Percentiles rank a stretch among this genome's conserved stretches.
Evolutionary conservation across 2,888 invertebrate genomes (phyloP).

Genomic region (Polydrusus pterygomalis): DNA sequence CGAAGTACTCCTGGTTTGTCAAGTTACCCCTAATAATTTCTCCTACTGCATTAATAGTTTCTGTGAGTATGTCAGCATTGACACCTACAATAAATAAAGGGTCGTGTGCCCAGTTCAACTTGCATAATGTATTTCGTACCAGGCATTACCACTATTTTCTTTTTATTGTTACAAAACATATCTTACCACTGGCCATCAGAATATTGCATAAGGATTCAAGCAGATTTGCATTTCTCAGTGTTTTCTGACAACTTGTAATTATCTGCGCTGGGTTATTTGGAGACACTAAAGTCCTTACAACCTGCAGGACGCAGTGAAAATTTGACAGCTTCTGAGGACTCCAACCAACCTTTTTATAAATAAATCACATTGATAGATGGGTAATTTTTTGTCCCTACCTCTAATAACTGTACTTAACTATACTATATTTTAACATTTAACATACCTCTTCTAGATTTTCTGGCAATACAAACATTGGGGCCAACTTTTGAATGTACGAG

Average conservation of each 20-base stretch:
- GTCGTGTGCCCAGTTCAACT: too few relatives aligned
- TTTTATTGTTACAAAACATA: slow-evolving; percentile 8
- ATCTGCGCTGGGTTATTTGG: slow-evolving; percentile 93
- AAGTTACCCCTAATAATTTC: slow-evolving; percentile 92
- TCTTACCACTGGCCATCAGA: slow-evolving; percentile 90
- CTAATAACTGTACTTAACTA: not conserved
- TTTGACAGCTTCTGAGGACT: slow-evolving; percentile 96
- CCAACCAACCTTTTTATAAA: slow-evolving; percentile 78
- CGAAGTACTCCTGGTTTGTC: slow-evolving; percentile 93
- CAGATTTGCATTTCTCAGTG: slow-evolving; percentile 89
- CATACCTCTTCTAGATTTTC: slow-evolving; percentile 79
- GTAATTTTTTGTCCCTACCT: not conserved
- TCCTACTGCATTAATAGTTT: slow-evolving; percentile 96
- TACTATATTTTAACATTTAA: not conserved
- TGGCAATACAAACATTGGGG: slow-evolving; percentile 90
- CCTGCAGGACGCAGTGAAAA: slow-evolving; percentile 92
- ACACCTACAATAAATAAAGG: slow-evolving; percentile 72
- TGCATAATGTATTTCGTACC: too few relatives aligned
- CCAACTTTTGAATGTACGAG: slow-evolving; percentile 92
- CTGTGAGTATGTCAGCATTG: slow-evolving; percentile 96
- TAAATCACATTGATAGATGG: not conserved
- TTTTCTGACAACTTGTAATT: slow-evolving; percentile 88
- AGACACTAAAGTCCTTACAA: slow-evolving; percentile 92
- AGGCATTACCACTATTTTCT: too few relatives aligned
- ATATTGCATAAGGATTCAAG: slow-evolving; percentile 90